These are phyloP conservation scores for Mycetomoellerius zeteki DNA, from an alignment of 1,140 invertebrate genomes.

Conservation along the genomic window DNA sequence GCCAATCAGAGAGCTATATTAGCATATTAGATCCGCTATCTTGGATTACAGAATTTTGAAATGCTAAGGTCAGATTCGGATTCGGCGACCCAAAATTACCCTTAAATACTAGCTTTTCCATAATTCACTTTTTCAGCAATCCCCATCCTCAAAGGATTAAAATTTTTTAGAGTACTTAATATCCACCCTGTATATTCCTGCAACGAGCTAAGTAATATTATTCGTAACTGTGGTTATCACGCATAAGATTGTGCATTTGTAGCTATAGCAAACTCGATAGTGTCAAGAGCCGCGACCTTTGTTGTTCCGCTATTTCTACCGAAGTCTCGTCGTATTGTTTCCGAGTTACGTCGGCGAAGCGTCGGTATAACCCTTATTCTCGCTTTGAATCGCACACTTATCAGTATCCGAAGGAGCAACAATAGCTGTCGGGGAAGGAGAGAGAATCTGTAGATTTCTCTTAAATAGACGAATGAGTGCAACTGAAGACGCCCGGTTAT, in stretches of 20 bases:
- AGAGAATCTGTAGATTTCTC: neutral
- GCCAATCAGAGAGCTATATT: too few species aligned
- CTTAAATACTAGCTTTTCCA: too few species aligned
- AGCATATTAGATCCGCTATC: too few species aligned
- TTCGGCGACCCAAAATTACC: too few species aligned
- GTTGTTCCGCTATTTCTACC: conserved; percentile 42
- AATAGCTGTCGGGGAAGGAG: neutral
- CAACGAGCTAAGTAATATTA: neutral
- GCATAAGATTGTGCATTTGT: conserved; percentile 15
- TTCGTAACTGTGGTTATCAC: neutral
- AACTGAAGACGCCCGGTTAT: conserved; percentile 29
- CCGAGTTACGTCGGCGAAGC: conserved; percentile 13
- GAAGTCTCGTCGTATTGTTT: conserved; percentile 32
- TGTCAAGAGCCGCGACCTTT: conserved; percentile 27
- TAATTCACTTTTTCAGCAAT: too few species aligned
- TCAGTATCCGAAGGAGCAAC: conserved; percentile 44
- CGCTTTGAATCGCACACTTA: conserved; percentile 43
- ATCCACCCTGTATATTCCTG: neutral
- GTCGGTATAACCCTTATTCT: conserved; percentile 37
- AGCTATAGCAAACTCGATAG: conserved; percentile 31
- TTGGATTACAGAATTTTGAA: too few species aligned
- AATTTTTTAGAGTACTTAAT: too few species aligned
- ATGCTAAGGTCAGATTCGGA: too few species aligned
- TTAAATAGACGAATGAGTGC: conserved; percentile 46
- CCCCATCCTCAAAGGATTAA: too few species aligned